These are phyloP conservation scores for Vanessa cardui DNA, from an alignment of 2,888 invertebrate genomes.

Conservation along the genomic window DNA sequence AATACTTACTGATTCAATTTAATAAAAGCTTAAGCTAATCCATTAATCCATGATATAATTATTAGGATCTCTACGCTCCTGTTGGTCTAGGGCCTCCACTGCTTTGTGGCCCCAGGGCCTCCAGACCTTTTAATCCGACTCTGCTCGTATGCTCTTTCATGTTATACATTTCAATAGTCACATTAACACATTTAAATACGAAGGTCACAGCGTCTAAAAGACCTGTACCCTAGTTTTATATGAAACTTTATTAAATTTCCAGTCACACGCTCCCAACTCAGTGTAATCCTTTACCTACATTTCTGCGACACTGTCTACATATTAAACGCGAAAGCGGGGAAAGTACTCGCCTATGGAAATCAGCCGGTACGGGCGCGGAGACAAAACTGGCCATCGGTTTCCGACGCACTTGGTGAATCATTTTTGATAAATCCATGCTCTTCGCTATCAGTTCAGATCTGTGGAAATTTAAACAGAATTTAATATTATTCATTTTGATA, in stretches of 20 bases:
- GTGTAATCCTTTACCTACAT: slow-evolving; percentile 10
- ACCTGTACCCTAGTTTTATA: neutral
- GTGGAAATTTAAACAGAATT: slow-evolving; percentile 25
- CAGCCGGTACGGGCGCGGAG: slow-evolving; percentile 93
- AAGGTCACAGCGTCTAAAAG: too few species aligned
- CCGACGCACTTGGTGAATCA: slow-evolving; percentile 92
- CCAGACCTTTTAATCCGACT: too few species aligned
- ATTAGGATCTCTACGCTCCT: too few species aligned
- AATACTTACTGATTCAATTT: too few species aligned
- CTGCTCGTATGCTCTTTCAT: too few species aligned
- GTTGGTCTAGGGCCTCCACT: too few species aligned
- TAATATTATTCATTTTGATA: neutral
- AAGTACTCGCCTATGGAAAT: slow-evolving; percentile 90
- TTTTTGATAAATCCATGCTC: slow-evolving; percentile 90
- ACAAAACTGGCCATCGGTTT: slow-evolving; percentile 95
- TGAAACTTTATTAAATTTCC: slow-evolving; percentile 9
- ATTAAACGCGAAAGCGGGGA: slow-evolving; percentile 16
- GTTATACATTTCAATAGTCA: too few species aligned
- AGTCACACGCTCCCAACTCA: neutral
- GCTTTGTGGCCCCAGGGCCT: too few species aligned
- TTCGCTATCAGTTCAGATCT: slow-evolving; percentile 92
- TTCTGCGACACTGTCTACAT: neutral
- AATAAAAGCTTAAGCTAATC: too few species aligned
- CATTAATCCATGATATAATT: too few species aligned
- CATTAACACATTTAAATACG: too few species aligned